Conservation (phyloP, 1,140 invertebrate species). For the Coptotermes formosanus region DNA sequence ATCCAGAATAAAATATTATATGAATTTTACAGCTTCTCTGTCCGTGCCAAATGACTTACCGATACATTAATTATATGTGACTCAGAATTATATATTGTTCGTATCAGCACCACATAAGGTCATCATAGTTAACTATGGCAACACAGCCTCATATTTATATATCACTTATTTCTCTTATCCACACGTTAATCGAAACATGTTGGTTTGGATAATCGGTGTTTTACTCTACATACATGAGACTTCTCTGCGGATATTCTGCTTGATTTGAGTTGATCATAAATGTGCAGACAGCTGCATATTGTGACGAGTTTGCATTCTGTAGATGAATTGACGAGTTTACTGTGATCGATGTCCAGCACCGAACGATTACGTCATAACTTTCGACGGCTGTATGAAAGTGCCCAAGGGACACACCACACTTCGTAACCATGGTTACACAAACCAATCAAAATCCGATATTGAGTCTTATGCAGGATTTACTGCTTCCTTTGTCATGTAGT, state of each 20-base stretch:
- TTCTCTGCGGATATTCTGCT: background rate
- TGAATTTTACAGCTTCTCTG: no score
- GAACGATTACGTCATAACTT: background rate
- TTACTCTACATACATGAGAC: no score
- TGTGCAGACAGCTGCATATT: background rate
- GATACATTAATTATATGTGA: no score
- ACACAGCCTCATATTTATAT: no score
- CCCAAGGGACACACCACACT: background rate
- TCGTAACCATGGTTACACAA: constrained; percentile 1
- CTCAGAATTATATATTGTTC: no score
- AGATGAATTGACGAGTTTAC: background rate
- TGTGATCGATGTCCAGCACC: background rate
- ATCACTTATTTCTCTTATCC: no score
- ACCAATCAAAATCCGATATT: background rate
- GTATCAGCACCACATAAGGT: no score
- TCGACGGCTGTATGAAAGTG: background rate
- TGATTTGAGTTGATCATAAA: background rate
- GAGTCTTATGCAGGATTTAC: background rate
- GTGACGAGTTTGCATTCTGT: background rate
- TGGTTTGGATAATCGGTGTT: no score
- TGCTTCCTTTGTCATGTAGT: background rate
- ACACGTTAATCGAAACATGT: no score
- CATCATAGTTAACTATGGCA: no score
- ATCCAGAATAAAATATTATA: no score
- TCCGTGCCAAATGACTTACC: no score